Base-by-base conservation (phyloP, 2,113 vertebrate species). In the Cebus imitator region DNA sequence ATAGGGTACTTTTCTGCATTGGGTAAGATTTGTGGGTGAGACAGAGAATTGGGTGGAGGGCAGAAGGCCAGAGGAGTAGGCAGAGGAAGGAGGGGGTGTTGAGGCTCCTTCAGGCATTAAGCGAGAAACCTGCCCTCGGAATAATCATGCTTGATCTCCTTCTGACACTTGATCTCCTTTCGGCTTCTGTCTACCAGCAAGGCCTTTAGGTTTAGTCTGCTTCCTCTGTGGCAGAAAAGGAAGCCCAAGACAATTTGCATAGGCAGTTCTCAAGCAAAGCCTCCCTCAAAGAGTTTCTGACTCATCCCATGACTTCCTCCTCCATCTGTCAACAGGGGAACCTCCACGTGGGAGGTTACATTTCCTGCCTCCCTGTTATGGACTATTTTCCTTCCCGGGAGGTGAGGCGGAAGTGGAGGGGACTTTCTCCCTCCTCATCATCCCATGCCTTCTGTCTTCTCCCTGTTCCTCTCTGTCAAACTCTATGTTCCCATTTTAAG, bases 141-240 rank as follows among this genome's bases (percentile, higher is more conserved):
- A 80, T 7, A 52, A 58, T 84, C 37, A 73, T 6, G 27, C 6
- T 17, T 4, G 16, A 27, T 85, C 43, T 90, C 11, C 35, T 35
- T 75, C 75, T 13, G 50, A 73, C 11, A 32, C 6, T 17, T 3
- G 16, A 21, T 86, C 43, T 90, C 14, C 35, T 35, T 76, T 80
- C 6, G 25, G 35, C 20, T n/a, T 75, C 72, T 52, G 18, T 43
- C 70, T 23, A 18, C 48, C 55, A 84, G 58, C 32, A 75, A 76
- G 27, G 27, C 25, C 30, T 97, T 83, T 70, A 45, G 9, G 58
- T 75, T 73, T 70, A 80, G 86, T 55, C 25, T 64, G 2, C 73
- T 84, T 94, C 55, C 61, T 92, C 81, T 87, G n/a, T 75, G 68
- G 79, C 76, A 50, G 43, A 30, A 30, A 87, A 97, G 70, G 95